Base-by-base conservation (phyloP, 1,140 invertebrate species). In the Drosophila ambigua region DNA sequence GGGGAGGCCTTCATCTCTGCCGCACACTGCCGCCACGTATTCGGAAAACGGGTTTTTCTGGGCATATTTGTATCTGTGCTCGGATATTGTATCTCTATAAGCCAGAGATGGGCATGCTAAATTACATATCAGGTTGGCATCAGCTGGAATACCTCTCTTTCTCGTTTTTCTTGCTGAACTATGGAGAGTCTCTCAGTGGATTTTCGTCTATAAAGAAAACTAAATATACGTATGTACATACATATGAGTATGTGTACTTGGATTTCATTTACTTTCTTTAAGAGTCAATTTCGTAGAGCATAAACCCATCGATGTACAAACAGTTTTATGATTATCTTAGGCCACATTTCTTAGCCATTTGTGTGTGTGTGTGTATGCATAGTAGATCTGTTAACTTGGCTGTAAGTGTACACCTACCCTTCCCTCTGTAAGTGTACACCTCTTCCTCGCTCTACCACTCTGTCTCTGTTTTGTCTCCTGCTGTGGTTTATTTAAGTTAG, bases 1-100 rank as follows among this genome's bases (percentile, higher is more conserved):
- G 57, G 35, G 63, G 77, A 87, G 81, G 78, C 81, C 81, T 84
- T 84, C 81, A 84, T 84, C 81, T 84, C 43, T 66, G 82, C 81
- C 77, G 81, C 80, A 67, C 67, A 51, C 26, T 28, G 26, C 5
- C 63, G 63, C 67, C 80, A 87, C 73, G 77, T 84, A 73, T 85
- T 84, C 64, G 72, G 73, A 72, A 87, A 84, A 84, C 81, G 77
- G 68, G 81, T 84, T 84, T 84, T 87, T 46, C 61, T 79, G 67
- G 72, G 77, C 81, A 80, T 73, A 68, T 62, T 60, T 73, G 64
- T 74, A 49, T 79, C 68, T 74, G 60, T 57, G 3, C 11, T 20
- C 65, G 52, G 49, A 26, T 66, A 54, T 76, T 44, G 52, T 72
- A 67, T 75, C 60, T 66, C 61, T 66, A 66, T 66, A 66, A 74